A percentile compares a stretch with the other conserved stretches of the same genome.
These are phyloP conservation scores for Maconellicoccus hirsutus DNA, from an alignment of 1,140 invertebrate species.

Conservation along the genomic window DNA sequence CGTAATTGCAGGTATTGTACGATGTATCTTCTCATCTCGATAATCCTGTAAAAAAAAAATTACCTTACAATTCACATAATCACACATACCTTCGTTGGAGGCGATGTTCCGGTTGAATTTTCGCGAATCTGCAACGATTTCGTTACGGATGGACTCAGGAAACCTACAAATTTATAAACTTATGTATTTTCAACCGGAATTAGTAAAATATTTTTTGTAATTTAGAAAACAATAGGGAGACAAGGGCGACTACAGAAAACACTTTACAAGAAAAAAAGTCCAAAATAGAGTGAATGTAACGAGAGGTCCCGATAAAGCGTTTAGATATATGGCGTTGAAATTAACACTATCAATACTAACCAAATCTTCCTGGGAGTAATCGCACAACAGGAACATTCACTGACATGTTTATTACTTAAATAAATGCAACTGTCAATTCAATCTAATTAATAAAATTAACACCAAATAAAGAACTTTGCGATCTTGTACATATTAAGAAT, in stretches of 20 bases:
- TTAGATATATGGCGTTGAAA: background rate
- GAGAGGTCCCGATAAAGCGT: background rate
- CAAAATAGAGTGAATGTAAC: background rate
- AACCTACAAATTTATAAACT: slow-evolving; percentile 16
- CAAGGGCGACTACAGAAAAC: too few species aligned
- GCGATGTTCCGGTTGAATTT: slow-evolving; percentile 15
- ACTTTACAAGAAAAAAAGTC: background rate
- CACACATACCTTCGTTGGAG: slow-evolving; percentile 7
- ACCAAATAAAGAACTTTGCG: too few species aligned
- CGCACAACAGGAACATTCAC: background rate
- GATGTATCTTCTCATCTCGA: background rate
- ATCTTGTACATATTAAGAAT: too few species aligned
- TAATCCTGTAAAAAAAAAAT: slow-evolving; percentile 10
- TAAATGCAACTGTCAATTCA: too few species aligned
- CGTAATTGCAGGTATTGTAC: background rate
- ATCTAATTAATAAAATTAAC: background rate
- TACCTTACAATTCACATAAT: background rate
- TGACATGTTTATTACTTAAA: background rate
- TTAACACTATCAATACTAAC: background rate
- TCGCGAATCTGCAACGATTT: slow-evolving; percentile 9
- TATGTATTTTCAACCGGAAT: slow-evolving; percentile 15
- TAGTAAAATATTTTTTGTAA: background rate
- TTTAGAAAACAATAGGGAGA: background rate
- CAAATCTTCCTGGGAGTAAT: background rate
- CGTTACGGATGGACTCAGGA: background rate